Evolutionary conservation across 2,113 vertebrate genomes (phyloP).

Genomic region (Oxyruncus cristatus): DNA sequence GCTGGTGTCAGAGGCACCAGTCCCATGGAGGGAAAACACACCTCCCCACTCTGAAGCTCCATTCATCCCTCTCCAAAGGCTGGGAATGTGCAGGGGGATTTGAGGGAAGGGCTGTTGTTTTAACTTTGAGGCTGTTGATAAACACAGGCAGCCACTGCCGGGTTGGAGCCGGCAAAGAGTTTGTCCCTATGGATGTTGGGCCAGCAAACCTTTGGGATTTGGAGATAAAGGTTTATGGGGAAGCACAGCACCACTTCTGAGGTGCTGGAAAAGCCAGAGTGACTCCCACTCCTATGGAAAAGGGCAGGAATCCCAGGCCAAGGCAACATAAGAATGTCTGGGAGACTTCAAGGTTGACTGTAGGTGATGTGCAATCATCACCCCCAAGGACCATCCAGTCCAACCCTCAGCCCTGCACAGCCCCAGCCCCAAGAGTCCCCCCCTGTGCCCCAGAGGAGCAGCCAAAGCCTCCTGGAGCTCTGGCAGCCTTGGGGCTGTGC

Average conservation of each 20-base stretch:
- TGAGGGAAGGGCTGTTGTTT: background rate
- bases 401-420: no score
- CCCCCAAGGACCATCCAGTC: no score
- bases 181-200: background rate
- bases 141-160: background rate
- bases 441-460: no score
- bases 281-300: background rate
- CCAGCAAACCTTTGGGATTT: background rate
- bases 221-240: background rate
- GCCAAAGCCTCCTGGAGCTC: no score
- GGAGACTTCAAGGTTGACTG: background rate
- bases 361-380: background rate
- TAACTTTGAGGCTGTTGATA: background rate
- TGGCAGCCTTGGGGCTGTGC: no score
- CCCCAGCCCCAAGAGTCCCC: no score
- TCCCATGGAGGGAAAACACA: background rate
- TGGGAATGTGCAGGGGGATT: background rate
- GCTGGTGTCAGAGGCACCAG: background rate
- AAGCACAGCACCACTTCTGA: background rate
- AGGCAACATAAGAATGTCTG: background rate
- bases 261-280: background rate
- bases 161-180: background rate
- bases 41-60: conserved; percentile 4
- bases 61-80: background rate
- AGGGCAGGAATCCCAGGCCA: background rate